Percentiles rank a stretch among this genome's conserved stretches.
These are phyloP conservation scores for Galbula dea DNA, from an alignment of 2,113 vertebrate species.

Conservation along the genomic window DNA sequence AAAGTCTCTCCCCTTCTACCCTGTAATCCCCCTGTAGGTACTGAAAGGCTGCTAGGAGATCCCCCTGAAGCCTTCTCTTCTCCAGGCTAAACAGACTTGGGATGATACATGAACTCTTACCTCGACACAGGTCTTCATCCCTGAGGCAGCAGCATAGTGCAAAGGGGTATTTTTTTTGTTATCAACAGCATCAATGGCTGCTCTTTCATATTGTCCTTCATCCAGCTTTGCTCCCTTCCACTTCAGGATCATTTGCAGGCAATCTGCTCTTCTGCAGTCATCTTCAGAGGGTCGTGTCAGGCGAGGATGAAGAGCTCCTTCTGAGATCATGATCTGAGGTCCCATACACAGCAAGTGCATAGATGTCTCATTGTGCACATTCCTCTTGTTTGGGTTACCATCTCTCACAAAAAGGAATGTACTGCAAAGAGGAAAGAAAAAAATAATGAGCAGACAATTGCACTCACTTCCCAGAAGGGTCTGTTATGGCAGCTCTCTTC, in stretches of 20 bases:
- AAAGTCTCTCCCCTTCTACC: too few relatives aligned
- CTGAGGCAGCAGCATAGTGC: conserved; percentile 96
- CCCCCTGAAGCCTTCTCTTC: too few relatives aligned
- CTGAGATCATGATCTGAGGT: conserved; percentile 89
- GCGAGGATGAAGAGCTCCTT: conserved; percentile 89
- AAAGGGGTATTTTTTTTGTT: conserved; percentile 95
- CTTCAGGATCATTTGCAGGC: conserved; percentile 88
- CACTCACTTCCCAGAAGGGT: neutral
- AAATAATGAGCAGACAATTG: neutral
- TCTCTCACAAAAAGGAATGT: conserved; percentile 93
- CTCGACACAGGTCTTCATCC: conserved; percentile 98
- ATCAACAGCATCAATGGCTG: conserved; percentile 89
- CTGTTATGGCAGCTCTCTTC: neutral
- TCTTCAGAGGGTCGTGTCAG: conserved; percentile 87
- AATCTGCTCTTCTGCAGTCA: conserved; percentile 87
- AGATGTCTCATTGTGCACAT: conserved; percentile 95
- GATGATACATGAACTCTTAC: conserved; percentile 64
- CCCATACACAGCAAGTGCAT: conserved; percentile 98
- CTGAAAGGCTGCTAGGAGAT: too few relatives aligned
- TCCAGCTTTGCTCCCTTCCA: conserved; percentile 98
- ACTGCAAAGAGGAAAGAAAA: conserved; percentile 66
- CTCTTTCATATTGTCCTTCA: conserved; percentile 90
- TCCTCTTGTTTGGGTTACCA: conserved; percentile 97
- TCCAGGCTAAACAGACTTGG: too few relatives aligned
- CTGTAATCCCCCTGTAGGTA: too few relatives aligned